These are phyloP conservation scores for Spea hammondii DNA, from an alignment of 2,797 vertebrate species.

Conservation along the genomic window DNA sequence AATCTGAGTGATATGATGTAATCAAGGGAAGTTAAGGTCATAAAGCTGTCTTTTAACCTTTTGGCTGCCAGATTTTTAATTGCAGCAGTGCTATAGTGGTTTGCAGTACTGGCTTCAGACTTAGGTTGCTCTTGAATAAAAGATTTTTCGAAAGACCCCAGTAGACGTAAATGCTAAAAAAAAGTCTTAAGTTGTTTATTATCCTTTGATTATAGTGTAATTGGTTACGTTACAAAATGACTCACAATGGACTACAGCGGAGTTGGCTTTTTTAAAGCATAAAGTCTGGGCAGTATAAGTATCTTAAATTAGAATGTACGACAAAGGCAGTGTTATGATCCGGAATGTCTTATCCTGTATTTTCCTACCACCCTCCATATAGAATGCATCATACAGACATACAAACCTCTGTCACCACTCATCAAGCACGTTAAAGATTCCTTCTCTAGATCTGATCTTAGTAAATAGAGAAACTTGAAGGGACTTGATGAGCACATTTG, in stretches of 20 bases:
- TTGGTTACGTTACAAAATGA: background rate
- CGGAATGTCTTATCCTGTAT: background rate
- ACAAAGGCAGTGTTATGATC: background rate
- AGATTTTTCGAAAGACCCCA: background rate
- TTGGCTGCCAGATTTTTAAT: background rate
- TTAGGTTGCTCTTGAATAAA: background rate
- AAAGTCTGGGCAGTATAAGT: background rate
- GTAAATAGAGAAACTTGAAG: constrained; percentile 35
- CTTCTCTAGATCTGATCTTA: background rate
- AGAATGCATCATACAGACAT: background rate
- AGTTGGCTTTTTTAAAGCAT: background rate
- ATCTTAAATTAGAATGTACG: background rate
- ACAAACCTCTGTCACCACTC: too few relatives aligned
- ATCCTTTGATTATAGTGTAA: background rate
- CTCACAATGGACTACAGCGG: background rate
- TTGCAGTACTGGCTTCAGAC: background rate
- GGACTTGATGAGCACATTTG: constrained; percentile 22
- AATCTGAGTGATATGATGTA: background rate
- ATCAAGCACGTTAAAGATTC: background rate
- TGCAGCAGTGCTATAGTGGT: too few relatives aligned
- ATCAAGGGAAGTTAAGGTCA: constrained; percentile 39
- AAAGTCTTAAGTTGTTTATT: background rate
- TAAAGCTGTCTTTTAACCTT: constrained; percentile 4
- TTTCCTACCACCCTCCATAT: background rate
- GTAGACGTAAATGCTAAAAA: background rate